phyloP scores from a whole-genome alignment of 2,888 invertebrate genomes.

The Brachyptera putata region DNA sequence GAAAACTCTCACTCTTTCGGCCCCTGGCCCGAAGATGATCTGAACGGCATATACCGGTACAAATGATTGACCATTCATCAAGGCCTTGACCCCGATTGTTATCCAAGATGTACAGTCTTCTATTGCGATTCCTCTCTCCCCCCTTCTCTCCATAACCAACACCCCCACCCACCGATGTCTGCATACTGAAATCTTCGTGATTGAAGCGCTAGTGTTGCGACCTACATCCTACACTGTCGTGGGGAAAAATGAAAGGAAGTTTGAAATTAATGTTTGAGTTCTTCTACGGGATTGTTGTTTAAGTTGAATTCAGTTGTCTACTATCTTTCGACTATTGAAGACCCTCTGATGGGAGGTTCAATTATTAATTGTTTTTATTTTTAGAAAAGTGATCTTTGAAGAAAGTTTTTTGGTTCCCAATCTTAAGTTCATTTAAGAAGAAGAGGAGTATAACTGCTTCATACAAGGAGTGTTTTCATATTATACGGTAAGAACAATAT shows the following conservation, averaged over 20 bases:
- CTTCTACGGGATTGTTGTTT: slow-evolving; percentile 3
- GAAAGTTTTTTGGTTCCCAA: neutral
- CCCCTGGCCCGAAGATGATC: neutral
- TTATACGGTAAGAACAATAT: neutral
- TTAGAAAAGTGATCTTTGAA: neutral
- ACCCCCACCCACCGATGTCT: no score
- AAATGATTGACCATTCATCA: slow-evolving; percentile 2
- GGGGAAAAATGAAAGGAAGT: slow-evolving; percentile 28
- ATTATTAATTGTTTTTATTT: neutral
- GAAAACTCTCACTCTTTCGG: neutral
- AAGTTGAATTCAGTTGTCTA: slow-evolving; percentile 13
- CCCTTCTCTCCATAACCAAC: no score
- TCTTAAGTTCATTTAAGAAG: neutral
- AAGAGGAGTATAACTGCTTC: neutral
- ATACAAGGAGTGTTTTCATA: neutral
- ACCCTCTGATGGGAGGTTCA: slow-evolving; percentile 16
- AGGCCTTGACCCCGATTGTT: slow-evolving; percentile 4
- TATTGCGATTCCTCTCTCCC: no score
- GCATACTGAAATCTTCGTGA: no score
- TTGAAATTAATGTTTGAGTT: slow-evolving; percentile 20
- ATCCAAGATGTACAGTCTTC: no score
- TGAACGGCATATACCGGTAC: no score
- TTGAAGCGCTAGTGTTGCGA: slow-evolving; percentile 13
- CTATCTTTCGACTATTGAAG: slow-evolving; percentile 5
- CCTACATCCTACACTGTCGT: slow-evolving; percentile 14